Evolutionary conservation across 2,888 invertebrate genomes (phyloP), one percentile per base, ranked within the genome.

Genomic region (Antitype chi): DNA sequence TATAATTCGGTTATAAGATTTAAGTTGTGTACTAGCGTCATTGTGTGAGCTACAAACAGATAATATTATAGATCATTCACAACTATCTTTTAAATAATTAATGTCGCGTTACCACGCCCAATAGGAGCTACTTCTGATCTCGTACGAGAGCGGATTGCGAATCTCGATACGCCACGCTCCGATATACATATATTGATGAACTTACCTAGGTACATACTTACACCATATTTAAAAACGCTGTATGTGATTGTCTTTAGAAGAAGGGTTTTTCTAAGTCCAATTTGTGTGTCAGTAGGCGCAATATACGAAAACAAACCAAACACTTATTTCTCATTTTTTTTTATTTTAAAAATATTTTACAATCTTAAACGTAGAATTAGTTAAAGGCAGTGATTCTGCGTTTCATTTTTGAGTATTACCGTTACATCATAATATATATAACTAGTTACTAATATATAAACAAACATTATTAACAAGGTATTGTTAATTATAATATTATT

Each of bases 341-440:
- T 90, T 90, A 89, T 90, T 89, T 86, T 87, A 90, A 93, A 93
- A 91, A 92, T 91, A 90, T 90, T 90, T 88, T 89, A 90, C 86
- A 90, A 89, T 91, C 94, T 94, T 94, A 94, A 93, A 92, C 90
- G 84, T 93, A 94, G 81, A 92, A 95, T 95, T 95, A 95, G 94
- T 95, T 92, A 92, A 92, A 92, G 96, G 96, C 96, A 96, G 96
- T 96, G 96, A 92, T 93, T 92, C 90, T 91, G 89, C 93, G 89
- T 89, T 88, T 89, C 81, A 80, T 91, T 91, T 91, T 93, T 96
- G 96, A 96, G 96, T 96, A 96, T 96, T 96, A 92, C 88, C 84
- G 85, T 90, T 91, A 90, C 87, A 86, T 80, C 80, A 47, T 55
- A 17, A 72, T 73, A 88, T 74, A 84, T 84, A 87, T 77, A 87